Percentiles rank a stretch among this genome's conserved stretches.
Conservation (phyloP, 2,888 invertebrate genomes). For the Drosophila sordidula region DNA sequence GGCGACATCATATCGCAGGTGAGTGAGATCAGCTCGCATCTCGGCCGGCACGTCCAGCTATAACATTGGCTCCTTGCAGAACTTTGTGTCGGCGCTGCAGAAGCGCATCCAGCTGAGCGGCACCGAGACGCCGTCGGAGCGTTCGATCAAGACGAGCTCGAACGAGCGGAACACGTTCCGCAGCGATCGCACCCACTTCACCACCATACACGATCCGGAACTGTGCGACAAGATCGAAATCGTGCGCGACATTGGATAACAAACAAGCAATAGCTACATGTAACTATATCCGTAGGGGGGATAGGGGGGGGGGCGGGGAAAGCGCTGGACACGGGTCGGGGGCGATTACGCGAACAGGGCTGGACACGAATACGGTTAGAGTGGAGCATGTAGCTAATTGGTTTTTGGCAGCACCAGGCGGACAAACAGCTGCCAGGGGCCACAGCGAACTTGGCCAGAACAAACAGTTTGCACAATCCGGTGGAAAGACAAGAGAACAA, state of each 20-base stretch:
- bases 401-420: conserved; percentile 13
- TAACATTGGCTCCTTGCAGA: conserved; percentile 85
- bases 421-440: conserved; percentile 5
- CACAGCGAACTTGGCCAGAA: not conserved
- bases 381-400: conserved; percentile 48
- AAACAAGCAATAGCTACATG: conserved; percentile 84
- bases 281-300: conserved; percentile 81
- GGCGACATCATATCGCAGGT: conserved; percentile 96
- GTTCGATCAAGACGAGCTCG: conserved; percentile 86
- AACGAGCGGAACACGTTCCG: conserved; percentile 91
- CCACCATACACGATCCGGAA: conserved; percentile 89
- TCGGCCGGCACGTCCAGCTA: too few species aligned
- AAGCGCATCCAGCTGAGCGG: conserved; percentile 89
- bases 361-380: conserved; percentile 23
- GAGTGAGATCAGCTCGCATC: conserved; percentile 33
- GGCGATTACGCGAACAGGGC: conserved; percentile 13
- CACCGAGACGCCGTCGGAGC: conserved; percentile 87
- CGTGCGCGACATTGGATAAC: conserved; percentile 85
- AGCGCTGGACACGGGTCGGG: conserved; percentile 51
- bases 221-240: conserved; percentile 85
- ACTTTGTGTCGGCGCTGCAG: conserved; percentile 92
- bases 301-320: too few species aligned
- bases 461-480: not conserved
- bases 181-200: conserved; percentile 91
- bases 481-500: conserved; percentile 13